Base-by-base conservation (phyloP, 2,888 invertebrate genomes). In the Dasypolia templi region DNA sequence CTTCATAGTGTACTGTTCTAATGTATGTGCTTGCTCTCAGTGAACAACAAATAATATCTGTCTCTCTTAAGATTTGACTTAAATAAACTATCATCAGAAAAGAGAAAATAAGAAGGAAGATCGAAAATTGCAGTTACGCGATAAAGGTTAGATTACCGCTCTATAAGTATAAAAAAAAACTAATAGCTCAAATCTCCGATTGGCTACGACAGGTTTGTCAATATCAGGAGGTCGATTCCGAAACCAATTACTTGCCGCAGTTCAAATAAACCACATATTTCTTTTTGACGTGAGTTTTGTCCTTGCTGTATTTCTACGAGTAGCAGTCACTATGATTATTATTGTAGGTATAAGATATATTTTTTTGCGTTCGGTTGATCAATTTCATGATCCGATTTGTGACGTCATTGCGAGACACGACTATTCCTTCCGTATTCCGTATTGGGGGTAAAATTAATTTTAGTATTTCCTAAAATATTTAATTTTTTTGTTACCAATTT, bases 201-300 rank as follows among this genome's bases (percentile, higher is more conserved):
- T 89, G 90, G 39, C 39, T 70, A 76, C 89, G 92, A 90, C 92
- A 88, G 89, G 82, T 85, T 88, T 90, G 90, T 91, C 92, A 91
- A 91, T 91, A 91, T 69, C 73, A 73, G 80, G 82, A 77, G 87
- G 81, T 87, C 89, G 87, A 86, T 86, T 87, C 89, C 87, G 83
- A 89, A 92, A 91, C 91, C 93, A 93, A 92, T 93, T 93, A 92
- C 91, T 61, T 29, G 75, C 58, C 85, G 77, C 73, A 78, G 79
- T 88, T 88, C 89, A 89, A 91, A 89, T 89, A 91, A 89, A 86
- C n/a, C n/a, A 88, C 89, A 87, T 90, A 90, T 89, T 91, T 91
- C 87, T 87, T 81, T 77, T 77, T 80, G 82, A 81, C 78, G 75
- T 79, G 79, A 72, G 56, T 51, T 66, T 82, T 81, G 76, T 79